Percentiles rank a stretch among this genome's conserved stretches.
Conservation (phyloP, 2,113 vertebrate genomes). For the Coptodon rendalli region DNA sequence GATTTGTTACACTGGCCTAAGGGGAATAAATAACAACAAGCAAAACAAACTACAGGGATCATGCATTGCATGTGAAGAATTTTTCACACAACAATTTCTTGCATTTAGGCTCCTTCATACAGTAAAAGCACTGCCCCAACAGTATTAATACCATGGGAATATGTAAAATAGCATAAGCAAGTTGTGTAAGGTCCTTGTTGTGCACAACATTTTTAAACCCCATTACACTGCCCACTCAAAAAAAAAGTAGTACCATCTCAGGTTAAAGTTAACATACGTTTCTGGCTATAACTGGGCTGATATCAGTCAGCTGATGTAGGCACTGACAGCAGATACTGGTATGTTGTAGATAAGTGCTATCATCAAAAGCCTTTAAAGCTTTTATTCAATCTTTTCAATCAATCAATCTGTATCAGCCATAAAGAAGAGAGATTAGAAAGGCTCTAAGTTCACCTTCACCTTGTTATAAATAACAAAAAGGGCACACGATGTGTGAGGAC, state of each 20-base stretch:
- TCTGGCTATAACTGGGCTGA: background rate
- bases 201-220: background rate
- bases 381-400: background rate
- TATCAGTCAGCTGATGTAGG: background rate
- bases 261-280: background rate
- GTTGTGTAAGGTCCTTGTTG: background rate
- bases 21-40: rapidly evolving
- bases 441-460: background rate
- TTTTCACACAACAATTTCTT: background rate
- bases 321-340: background rate
- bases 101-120: background rate
- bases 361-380: background rate
- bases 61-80: background rate
- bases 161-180: background rate
- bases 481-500: background rate
- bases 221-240: background rate
- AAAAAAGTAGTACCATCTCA: background rate
- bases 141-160: background rate
- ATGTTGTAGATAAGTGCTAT: rapidly evolving
- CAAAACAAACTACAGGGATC: background rate
- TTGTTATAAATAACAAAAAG: background rate
- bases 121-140: background rate
- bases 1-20: background rate
- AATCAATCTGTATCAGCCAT: background rate
- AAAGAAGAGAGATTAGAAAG: background rate